phyloP scores from a whole-genome alignment of 2,888 invertebrate genomes.

The Drosophila prolongata region DNA sequence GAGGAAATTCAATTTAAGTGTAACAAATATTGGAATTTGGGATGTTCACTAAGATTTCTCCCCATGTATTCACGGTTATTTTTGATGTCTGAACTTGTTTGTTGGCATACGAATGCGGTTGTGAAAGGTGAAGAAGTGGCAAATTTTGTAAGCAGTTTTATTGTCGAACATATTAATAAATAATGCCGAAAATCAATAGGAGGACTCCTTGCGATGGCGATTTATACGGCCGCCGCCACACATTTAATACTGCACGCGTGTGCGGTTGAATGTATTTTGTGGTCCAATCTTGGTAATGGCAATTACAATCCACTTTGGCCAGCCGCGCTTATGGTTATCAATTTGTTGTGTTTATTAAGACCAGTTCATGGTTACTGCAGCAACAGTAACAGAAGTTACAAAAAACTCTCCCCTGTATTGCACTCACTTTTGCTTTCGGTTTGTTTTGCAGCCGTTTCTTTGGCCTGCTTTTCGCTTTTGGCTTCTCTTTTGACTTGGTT shows the following conservation, averaged over 20 bases:
- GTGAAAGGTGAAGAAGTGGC: constrained; percentile 33
- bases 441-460: constrained; percentile 42
- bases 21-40: too few species aligned
- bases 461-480: constrained; percentile 4
- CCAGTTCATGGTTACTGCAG: constrained; percentile 42
- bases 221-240: constrained; percentile 38
- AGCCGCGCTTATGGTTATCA: constrained; percentile 56
- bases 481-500: constrained; percentile 22
- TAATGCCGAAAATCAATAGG: constrained; percentile 73
- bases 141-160: constrained; percentile 59
- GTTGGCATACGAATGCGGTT: constrained; percentile 30
- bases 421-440: constrained; percentile 66
- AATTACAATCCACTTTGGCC: constrained; percentile 54
- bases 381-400: constrained; percentile 14
- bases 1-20: too few species aligned
- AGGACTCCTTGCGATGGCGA: constrained; percentile 55
- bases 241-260: constrained; percentile 45
- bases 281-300: constrained; percentile 68
- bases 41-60: background rate
- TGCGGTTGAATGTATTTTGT: constrained; percentile 43
- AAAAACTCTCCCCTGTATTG: constrained; percentile 41
- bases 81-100: constrained; percentile 8
- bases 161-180: constrained; percentile 57
- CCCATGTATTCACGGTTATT: constrained; percentile 4
- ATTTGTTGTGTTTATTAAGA: constrained; percentile 58